phyloP scores from a whole-genome alignment of 2,797 vertebrate species.

The Phoxinus dragarum region DNA sequence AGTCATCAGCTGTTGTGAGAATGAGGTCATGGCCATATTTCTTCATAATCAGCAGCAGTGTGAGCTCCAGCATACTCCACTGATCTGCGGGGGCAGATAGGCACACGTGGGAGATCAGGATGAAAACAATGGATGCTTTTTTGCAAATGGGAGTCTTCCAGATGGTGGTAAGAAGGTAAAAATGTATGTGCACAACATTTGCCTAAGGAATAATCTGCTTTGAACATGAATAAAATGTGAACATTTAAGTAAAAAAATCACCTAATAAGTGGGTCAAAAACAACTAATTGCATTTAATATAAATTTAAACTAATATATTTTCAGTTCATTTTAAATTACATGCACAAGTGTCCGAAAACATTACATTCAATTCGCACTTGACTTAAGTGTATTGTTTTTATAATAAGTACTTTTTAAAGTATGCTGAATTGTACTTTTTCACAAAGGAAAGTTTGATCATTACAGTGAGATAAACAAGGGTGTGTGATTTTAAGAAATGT shows the following conservation, averaged over 20 bases:
- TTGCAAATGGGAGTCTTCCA: slow-evolving; percentile 33
- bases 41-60: slow-evolving; percentile 36
- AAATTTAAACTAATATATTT: background rate
- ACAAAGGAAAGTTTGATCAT: background rate
- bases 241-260: background rate
- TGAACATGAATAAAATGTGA: background rate
- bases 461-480: background rate
- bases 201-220: background rate
- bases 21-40: slow-evolving; percentile 47
- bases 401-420: background rate
- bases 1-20: slow-evolving; percentile 56
- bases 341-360: background rate
- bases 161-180: slow-evolving; percentile 27
- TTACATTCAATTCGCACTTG: background rate
- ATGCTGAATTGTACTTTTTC: background rate
- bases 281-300: background rate
- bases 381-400: background rate
- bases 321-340: background rate
- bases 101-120: slow-evolving; percentile 17
- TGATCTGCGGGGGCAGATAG: slow-evolving; percentile 44
- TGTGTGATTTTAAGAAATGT: background rate
- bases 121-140: slow-evolving; percentile 44
- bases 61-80: slow-evolving; percentile 31
- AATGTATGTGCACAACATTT: background rate
- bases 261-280: background rate